Evolutionary conservation across 2,797 vertebrate species (phyloP), one percentile per base, ranked within the genome.

Genomic region (Triplophysa yarkandensis): DNA sequence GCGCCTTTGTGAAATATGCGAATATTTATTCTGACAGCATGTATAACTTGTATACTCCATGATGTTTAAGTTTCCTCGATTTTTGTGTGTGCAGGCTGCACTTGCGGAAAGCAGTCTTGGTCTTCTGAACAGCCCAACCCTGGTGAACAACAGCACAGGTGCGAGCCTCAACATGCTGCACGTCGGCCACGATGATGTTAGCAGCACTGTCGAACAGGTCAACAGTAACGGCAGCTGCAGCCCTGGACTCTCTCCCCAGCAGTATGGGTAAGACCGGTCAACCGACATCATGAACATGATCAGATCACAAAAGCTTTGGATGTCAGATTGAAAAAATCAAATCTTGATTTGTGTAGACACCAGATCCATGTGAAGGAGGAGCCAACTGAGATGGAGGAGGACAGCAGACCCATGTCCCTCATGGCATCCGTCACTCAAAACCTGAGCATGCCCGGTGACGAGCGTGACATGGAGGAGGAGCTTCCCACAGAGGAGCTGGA

Each of bases 181-280:
- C 61, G 92, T 96, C 85, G 94, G 95, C 83, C 97, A 98, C 11
- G 96, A 99, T 44, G 97, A 98, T 8, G 91, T 96, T 85, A 98
- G 96, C 85, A 95, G 95, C 89, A 96, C 97, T 0, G 94, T 96
- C 88, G 97, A 99, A 87, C 96, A 97, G 77, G 95, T 97, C 85
- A 94, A 96, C 92, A 99, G 96, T 89, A 99, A 99, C 0, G 96
- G 96, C 84, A 97, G 95, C 93, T 98, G 92, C 91, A 98, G 95
- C 90, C 97, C 97, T 0, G 95, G 95, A 23, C 96, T 98, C 77
- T 98, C 97, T 87, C 97, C 97, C 0, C 94, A 95, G 55, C 97
- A 99, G 89, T 98, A 97, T 90, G 95, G 96, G 96, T 98, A 84
- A 77, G 77, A 75, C 21, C 23, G 17, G 48, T 23, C 60, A 17